Evolutionary conservation across 2,113 vertebrate species (phyloP).

Genomic region (Sylvietta virens): DNA sequence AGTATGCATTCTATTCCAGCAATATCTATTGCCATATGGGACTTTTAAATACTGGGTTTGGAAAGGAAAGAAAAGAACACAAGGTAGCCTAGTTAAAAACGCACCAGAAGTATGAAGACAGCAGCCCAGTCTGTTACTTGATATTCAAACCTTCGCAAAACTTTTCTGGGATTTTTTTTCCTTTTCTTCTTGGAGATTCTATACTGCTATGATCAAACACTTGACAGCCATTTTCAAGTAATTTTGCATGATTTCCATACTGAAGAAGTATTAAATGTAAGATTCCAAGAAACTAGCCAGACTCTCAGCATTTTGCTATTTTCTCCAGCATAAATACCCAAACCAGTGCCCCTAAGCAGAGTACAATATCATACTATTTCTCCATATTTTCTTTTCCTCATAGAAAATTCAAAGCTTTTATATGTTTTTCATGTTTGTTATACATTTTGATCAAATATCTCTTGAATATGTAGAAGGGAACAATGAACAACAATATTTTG

Average conservation of each 20-base stretch:
- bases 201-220: conserved; percentile 29
- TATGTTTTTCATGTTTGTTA: conserved; percentile 42
- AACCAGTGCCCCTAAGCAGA: conserved; percentile 4
- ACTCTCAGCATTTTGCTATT: background rate
- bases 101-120: conserved; percentile 57
- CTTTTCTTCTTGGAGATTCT: conserved; percentile 24
- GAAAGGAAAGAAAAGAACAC: conserved; percentile 62
- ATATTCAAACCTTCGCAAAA: conserved; percentile 57
- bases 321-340: conserved; percentile 8
- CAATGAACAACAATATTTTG: conserved; percentile 35
- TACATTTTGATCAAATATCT: conserved; percentile 51
- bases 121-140: conserved; percentile 61
- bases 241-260: conserved; percentile 54
- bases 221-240: conserved; percentile 52
- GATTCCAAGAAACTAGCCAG: conserved; percentile 28
- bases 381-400: conserved; percentile 19
- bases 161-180: conserved; percentile 32
- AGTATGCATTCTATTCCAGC: background rate
- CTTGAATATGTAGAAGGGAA: conserved; percentile 60
- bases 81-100: conserved; percentile 64
- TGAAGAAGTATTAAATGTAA: conserved; percentile 46
- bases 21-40: conserved; percentile 39
- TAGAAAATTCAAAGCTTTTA: conserved; percentile 53
- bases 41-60: conserved; percentile 58
- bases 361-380: conserved; percentile 13